phyloP scores from a whole-genome alignment of 2,113 vertebrate species.

The Lophura nycthemera region DNA sequence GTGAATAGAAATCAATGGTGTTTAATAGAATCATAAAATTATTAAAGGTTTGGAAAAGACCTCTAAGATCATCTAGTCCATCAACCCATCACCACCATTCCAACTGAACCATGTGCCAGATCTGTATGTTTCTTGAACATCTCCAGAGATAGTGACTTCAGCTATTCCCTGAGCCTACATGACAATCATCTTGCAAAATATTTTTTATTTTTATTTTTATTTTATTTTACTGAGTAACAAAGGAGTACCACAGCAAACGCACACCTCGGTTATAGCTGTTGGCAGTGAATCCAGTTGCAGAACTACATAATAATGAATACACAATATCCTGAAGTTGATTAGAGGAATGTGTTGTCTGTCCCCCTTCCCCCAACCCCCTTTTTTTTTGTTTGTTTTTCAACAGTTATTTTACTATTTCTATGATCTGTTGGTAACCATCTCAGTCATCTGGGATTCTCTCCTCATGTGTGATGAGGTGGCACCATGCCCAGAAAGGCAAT shows the following conservation, averaged over 20 bases:
- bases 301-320: neutral
- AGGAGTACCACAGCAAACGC: neutral
- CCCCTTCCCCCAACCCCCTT: no score
- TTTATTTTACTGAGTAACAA: neutral
- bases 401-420: neutral
- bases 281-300: neutral
- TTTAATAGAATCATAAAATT: neutral
- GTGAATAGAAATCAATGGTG: neutral
- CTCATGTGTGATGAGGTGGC: neutral
- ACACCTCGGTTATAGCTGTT: neutral
- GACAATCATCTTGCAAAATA: neutral
- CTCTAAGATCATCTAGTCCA: neutral
- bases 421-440: neutral
- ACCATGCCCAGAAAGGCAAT: conserved; percentile 2
- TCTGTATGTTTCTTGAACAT: neutral
- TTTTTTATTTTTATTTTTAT: no score
- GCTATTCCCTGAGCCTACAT: neutral
- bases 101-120: neutral
- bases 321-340: neutral
- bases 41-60: neutral
- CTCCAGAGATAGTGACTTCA: neutral
- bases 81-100: neutral
- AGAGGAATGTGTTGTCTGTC: neutral
- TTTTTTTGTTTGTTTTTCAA: neutral
- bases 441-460: neutral